Evolutionary conservation across 37 sponge, comb jelly and placozoan species (phyloP).

Genomic region (Aplysina aerophoba): DNA sequence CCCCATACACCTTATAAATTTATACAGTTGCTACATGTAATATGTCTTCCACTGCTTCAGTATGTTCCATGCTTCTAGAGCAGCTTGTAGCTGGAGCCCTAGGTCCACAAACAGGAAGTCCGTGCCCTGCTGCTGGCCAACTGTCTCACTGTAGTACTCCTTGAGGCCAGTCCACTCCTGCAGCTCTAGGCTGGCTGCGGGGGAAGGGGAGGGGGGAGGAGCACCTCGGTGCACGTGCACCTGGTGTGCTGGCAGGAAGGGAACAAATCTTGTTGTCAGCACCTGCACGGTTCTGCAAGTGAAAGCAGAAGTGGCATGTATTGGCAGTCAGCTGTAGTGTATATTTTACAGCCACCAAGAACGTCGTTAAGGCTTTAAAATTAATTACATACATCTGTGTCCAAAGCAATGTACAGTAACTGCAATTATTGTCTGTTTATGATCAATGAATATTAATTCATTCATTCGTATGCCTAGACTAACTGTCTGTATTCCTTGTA

Average conservation of each 20-base stretch:
- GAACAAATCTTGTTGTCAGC: not conserved
- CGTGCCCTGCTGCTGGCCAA: not conserved
- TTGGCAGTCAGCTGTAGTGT: not conserved
- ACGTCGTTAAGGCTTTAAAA: too few species aligned
- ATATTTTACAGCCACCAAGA: too few species aligned
- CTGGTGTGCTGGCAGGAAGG: constrained; percentile 5
- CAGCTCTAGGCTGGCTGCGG: too few species aligned
- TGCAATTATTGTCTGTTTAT: too few species aligned
- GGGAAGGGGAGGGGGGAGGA: not conserved
- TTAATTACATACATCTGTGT: too few species aligned
- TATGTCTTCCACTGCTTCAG: not conserved
- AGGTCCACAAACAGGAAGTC: not conserved
- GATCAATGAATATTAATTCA: too few species aligned
- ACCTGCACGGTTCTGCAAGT: not conserved
- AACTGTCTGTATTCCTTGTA: not conserved
- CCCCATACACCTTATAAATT: too few species aligned
- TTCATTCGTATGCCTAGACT: not conserved
- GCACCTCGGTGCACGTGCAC: not conserved
- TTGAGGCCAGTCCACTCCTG: not conserved
- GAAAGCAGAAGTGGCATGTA: not conserved
- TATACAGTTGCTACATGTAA: not conserved
- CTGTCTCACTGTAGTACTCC: not conserved
- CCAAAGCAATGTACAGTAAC: too few species aligned
- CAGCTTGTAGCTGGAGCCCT: not conserved
- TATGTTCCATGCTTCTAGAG: constrained; percentile 1